Evolutionary conservation across 2,113 vertebrate genomes (phyloP).

Genomic region (Apteryx owenii): DNA sequence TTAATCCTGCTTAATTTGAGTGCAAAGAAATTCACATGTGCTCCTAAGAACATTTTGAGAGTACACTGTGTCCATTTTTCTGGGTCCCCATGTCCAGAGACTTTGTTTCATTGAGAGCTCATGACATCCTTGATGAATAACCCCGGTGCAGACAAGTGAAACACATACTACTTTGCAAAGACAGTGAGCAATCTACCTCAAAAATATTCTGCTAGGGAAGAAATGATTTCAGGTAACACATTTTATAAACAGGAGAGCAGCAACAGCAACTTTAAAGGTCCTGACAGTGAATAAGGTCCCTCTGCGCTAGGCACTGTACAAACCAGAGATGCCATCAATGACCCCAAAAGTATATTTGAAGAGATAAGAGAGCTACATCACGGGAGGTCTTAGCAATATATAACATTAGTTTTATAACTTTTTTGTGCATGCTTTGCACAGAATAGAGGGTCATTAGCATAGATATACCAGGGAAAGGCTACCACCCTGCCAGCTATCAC

Average conservation of each 20-base stretch:
- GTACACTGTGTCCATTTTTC: conserved; percentile 87
- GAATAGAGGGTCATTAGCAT: neutral
- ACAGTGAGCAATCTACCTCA: neutral
- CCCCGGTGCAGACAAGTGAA: fast-evolving
- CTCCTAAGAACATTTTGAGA: conserved; percentile 88
- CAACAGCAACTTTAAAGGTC: neutral
- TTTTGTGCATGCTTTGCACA: neutral
- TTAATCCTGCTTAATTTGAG: conserved; percentile 96
- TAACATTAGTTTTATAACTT: neutral
- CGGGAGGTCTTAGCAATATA: fast-evolving
- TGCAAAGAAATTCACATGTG: conserved; percentile 93
- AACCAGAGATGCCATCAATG: neutral
- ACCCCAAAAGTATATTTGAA: neutral
- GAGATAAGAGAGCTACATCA: neutral
- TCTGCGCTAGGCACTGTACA: neutral
- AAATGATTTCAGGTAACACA: neutral
- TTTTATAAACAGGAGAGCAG: neutral
- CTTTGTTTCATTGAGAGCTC: conserved; percentile 86
- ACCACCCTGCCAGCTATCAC: neutral
- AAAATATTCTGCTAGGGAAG: neutral
- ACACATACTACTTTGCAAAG: neutral
- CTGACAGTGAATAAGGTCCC: neutral
- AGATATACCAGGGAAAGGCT: neutral
- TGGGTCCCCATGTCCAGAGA: conserved; percentile 77
- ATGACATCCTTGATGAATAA: conserved; percentile 83